Evolutionary conservation across 2,888 invertebrate genomes (phyloP).

Genomic region (Cyclophora albipunctata): DNA sequence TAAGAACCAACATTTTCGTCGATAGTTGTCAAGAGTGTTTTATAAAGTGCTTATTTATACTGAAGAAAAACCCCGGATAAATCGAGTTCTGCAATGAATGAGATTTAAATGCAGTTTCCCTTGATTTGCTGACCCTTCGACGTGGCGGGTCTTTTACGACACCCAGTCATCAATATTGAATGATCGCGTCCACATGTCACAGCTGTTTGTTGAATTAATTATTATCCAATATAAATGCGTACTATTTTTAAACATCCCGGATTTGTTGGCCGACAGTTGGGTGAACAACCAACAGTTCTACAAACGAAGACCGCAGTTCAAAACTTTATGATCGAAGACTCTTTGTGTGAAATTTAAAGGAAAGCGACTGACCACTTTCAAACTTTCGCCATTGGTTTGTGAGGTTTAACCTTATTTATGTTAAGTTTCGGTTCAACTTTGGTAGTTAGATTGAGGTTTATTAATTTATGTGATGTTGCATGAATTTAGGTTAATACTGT

Average conservation of each 20-base stretch:
- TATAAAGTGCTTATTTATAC: too few species aligned
- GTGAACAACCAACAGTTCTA: neutral
- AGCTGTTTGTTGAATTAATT: neutral
- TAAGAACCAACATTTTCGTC: too few species aligned
- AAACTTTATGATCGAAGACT: neutral
- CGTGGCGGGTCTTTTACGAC: neutral
- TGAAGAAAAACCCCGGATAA: too few species aligned
- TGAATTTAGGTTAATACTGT: too few species aligned
- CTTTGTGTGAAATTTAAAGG: neutral
- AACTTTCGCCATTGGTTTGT: neutral
- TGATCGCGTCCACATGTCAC: neutral
- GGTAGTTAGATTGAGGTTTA: too few species aligned
- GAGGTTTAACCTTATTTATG: neutral
- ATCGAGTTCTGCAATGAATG: neutral
- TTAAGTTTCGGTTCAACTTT: too few species aligned
- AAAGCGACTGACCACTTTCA: neutral
- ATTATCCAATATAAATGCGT: neutral
- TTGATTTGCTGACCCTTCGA: neutral
- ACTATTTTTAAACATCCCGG: too few species aligned
- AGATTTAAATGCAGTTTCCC: neutral
- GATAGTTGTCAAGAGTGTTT: too few species aligned
- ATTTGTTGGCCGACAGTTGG: too few species aligned
- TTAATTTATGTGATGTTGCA: too few species aligned
- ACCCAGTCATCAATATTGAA: neutral
- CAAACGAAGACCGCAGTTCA: neutral